Evolutionary conservation across 1,140 invertebrate species (phyloP).

Genomic region (Pseudomyrmex sp.): DNA sequence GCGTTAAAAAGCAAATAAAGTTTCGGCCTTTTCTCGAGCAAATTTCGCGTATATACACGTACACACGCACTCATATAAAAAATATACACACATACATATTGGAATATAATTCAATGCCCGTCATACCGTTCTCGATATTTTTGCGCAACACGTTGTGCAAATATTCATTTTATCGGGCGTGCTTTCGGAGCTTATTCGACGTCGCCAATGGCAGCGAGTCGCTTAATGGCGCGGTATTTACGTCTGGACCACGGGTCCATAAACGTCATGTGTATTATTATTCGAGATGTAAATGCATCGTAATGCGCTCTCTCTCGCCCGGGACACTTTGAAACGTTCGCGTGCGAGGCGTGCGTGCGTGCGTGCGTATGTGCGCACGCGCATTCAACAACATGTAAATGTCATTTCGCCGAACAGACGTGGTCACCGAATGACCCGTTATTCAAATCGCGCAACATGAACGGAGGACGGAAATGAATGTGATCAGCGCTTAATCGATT

Average conservation of each 20-base stretch:
- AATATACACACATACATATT: background rate
- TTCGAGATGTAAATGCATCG: slow-evolving; percentile 52
- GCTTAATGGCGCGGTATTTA: slow-evolving; percentile 51
- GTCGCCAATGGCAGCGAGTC: slow-evolving; percentile 39
- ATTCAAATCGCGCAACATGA: slow-evolving; percentile 33
- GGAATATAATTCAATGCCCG: background rate
- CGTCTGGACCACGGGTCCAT: slow-evolving; percentile 53
- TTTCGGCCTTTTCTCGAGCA: slow-evolving; percentile 2
- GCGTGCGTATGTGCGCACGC: too few species aligned
- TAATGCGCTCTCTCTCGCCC: slow-evolving; percentile 4
- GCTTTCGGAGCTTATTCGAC: slow-evolving; percentile 40
- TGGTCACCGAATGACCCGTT: slow-evolving; percentile 24
- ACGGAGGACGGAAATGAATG: slow-evolving; percentile 37
- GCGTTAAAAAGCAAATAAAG: slow-evolving; percentile 29
- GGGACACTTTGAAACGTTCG: background rate
- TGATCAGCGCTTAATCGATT: slow-evolving; percentile 51
- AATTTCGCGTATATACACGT: too few species aligned
- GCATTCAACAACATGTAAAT: slow-evolving; percentile 15
- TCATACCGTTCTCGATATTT: slow-evolving; percentile 3
- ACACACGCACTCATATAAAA: too few species aligned
- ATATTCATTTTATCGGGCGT: slow-evolving; percentile 50
- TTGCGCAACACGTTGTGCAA: slow-evolving; percentile 44
- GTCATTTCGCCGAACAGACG: slow-evolving; percentile 40
- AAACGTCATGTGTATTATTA: slow-evolving; percentile 56
- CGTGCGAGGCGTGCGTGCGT: background rate